Conservation (phyloP, 2,888 invertebrate genomes). For the Drosophila robusta region DNA sequence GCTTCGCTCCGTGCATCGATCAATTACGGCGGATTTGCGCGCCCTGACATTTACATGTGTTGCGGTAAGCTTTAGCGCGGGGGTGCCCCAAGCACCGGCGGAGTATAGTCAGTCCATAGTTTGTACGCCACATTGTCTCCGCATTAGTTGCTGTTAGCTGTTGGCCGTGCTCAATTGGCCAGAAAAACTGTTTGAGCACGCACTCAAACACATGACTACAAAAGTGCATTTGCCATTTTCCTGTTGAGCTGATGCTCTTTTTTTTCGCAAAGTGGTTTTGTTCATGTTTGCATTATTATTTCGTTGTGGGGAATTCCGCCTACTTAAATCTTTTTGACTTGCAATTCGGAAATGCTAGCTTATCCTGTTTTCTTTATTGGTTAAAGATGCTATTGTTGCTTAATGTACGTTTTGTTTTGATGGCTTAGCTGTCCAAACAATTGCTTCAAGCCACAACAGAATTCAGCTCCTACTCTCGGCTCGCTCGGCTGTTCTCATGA, state of each 20-base stretch:
- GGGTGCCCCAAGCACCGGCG: constrained; percentile 36
- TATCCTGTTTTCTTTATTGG: constrained; percentile 82
- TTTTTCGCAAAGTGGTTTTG: constrained; percentile 22
- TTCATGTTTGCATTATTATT: constrained; percentile 24
- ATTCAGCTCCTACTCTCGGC: constrained; percentile 9
- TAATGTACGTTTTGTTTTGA: constrained; percentile 69
- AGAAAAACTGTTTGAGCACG: constrained; percentile 73
- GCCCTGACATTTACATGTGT: constrained; percentile 73
- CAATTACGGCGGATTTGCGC: constrained; percentile 75
- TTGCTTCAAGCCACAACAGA: constrained; percentile 22
- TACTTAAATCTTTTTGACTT: constrained; percentile 81
- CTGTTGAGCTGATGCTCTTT: constrained; percentile 40
- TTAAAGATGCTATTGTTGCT: constrained; percentile 60
- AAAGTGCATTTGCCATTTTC: constrained; percentile 61
- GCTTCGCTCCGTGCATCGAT: constrained; percentile 75
- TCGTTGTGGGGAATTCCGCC: constrained; percentile 76
- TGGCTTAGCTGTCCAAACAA: constrained; percentile 72
- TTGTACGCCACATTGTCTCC: constrained; percentile 21
- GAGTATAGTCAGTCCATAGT: constrained; percentile 4
- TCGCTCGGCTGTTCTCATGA: constrained; percentile 23
- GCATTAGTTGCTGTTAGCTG: constrained; percentile 42
- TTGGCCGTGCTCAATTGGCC: constrained; percentile 69
- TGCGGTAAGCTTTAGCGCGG: constrained; percentile 67
- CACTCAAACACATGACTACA: constrained; percentile 72
- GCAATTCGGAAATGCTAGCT: constrained; percentile 82